A percentile compares a stretch with the other conserved stretches of the same genome.
Conservation (phyloP, 2,113 vertebrate species). For the Oxyura jamaicensis region DNA sequence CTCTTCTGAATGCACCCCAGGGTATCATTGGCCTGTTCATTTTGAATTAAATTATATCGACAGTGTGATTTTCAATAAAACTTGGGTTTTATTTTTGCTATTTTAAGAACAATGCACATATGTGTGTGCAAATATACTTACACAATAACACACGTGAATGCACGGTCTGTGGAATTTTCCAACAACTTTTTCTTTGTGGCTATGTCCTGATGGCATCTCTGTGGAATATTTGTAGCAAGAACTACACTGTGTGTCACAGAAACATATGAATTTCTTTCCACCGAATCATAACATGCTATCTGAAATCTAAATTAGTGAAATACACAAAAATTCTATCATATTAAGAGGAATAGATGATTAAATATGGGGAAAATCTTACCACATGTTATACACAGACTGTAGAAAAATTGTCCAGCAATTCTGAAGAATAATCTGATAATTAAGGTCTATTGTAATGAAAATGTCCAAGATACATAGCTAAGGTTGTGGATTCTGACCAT, state of each 20-base stretch:
- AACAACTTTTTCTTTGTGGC: fast-evolving
- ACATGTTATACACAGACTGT: not conserved
- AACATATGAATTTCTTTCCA: not conserved
- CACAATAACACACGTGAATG: not conserved
- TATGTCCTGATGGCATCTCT: not conserved
- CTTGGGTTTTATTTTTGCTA: fast-evolving
- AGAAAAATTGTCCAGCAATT: not conserved
- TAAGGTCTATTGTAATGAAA: not conserved
- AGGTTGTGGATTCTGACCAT: not conserved
- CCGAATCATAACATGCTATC: not conserved
- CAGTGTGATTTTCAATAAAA: not conserved
- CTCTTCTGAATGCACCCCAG: no score
- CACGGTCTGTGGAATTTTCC: not conserved
- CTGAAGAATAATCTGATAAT: not conserved
- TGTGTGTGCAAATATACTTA: not conserved
- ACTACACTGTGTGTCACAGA: not conserved
- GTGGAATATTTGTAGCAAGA: not conserved
- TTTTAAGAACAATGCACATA: not conserved
- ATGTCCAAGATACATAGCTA: not conserved
- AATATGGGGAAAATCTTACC: not conserved
- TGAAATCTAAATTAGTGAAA: not conserved
- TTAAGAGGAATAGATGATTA: not conserved
- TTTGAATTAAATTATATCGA: fast-evolving
- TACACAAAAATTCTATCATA: not conserved
- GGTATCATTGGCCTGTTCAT: not conserved